Percentiles rank a stretch among this genome's conserved stretches.
These are phyloP conservation scores for Oncorhynchus nerka DNA, from an alignment of 2,113 vertebrate genomes.

Conservation along the genomic window DNA sequence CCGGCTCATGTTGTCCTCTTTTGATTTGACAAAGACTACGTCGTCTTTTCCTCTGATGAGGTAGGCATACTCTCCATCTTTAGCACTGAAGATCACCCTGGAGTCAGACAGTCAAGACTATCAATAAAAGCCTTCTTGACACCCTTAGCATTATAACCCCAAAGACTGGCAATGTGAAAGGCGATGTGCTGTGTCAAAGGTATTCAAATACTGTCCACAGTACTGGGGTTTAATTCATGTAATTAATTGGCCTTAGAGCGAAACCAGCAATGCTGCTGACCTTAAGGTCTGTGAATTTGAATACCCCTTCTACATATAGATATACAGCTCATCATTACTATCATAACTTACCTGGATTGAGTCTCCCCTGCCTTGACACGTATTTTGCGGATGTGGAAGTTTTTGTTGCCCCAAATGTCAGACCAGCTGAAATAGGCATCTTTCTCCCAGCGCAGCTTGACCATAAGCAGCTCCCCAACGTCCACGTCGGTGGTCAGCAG, in stretches of 20 bases:
- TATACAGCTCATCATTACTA: too few relatives aligned
- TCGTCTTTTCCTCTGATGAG: slow-evolving; percentile 78
- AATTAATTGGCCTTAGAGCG: neutral
- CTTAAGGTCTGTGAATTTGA: too few relatives aligned
- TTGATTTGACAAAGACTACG: slow-evolving; percentile 84
- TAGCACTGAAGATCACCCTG: slow-evolving; percentile 86
- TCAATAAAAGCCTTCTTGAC: neutral
- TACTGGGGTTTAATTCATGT: neutral
- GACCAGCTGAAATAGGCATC: slow-evolving; percentile 83
- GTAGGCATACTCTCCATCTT: slow-evolving; percentile 77
- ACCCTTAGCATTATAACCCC: neutral
- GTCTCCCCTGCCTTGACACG: slow-evolving; percentile 92
- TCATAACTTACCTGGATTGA: slow-evolving; percentile 84
- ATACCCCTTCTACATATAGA: neutral
- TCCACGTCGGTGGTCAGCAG: slow-evolving; percentile 90
- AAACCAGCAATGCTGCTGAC: neutral
- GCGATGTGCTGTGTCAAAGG: neutral
- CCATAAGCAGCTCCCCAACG: slow-evolving; percentile 88
- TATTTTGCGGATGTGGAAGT: slow-evolving; percentile 82
- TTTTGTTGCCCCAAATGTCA: slow-evolving; percentile 80
- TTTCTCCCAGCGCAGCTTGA: slow-evolving; percentile 89
- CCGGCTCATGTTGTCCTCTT: slow-evolving; percentile 73
- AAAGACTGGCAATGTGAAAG: neutral
- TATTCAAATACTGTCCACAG: neutral
- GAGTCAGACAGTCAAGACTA: slow-evolving; percentile 21